Evolutionary conservation across 1,140 invertebrate genomes (phyloP).

Genomic region (Paralvinella palmiformis): DNA sequence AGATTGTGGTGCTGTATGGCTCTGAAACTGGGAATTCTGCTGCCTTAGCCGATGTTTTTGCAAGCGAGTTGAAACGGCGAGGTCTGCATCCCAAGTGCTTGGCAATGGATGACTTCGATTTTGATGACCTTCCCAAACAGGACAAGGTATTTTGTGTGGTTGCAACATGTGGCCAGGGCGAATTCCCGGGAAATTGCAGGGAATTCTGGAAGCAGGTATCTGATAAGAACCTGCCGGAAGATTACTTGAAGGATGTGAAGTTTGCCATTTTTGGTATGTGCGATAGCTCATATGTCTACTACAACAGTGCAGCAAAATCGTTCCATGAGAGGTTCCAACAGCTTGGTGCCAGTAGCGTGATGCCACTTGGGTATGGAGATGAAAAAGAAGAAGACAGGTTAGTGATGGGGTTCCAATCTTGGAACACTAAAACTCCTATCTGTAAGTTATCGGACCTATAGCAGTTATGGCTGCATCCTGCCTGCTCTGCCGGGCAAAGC

Average conservation of each 20-base stretch:
- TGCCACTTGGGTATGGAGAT: slow-evolving; percentile 16
- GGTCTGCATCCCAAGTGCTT: slow-evolving; percentile 20
- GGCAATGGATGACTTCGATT: slow-evolving; percentile 22
- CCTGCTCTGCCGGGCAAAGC: too few relatives aligned
- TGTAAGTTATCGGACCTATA: too few relatives aligned
- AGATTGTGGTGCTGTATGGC: slow-evolving; percentile 19
- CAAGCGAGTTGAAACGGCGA: slow-evolving; percentile 16
- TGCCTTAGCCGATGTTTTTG: slow-evolving; percentile 15
- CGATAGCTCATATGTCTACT: slow-evolving; percentile 19
- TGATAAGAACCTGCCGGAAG: slow-evolving; percentile 9
- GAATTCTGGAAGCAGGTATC: slow-evolving; percentile 18
- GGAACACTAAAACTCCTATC: too few relatives aligned
- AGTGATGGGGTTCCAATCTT: too few relatives aligned
- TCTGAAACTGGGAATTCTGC: slow-evolving; percentile 21
- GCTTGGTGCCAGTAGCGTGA: slow-evolving; percentile 10
- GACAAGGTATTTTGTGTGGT: slow-evolving; percentile 17
- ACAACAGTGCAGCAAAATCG: slow-evolving; percentile 18
- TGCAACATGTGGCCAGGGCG: slow-evolving; percentile 21
- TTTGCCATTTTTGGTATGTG: slow-evolving; percentile 21
- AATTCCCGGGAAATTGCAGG: slow-evolving; percentile 20
- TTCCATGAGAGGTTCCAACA: slow-evolving; percentile 15
- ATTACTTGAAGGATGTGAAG: slow-evolving; percentile 16
- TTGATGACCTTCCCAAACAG: slow-evolving; percentile 21
- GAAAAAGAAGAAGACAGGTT: slow-evolving; percentile 15
- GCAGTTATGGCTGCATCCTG: too few relatives aligned